Conservation (phyloP, 2,797 vertebrate genomes). For the Rousettus madagascariensis region DNA sequence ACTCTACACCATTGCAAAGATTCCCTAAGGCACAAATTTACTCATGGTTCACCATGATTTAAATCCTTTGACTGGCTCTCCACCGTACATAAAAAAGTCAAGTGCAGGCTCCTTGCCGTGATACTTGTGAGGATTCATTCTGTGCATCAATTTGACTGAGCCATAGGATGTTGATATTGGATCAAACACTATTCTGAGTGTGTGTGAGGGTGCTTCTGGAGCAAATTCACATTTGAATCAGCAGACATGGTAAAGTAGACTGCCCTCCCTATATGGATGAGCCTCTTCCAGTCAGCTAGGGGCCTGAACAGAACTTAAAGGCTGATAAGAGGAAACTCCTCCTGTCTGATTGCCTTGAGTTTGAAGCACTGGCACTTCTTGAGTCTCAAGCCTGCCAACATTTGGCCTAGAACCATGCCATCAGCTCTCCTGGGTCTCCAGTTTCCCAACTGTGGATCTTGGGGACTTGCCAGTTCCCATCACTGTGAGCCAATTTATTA, state of each 20-base stretch:
- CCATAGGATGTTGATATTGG: not conserved
- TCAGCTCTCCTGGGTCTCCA: not conserved
- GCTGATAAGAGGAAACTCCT: not conserved
- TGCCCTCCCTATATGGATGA: not conserved
- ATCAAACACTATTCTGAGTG: not conserved
- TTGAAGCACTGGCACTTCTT: not conserved
- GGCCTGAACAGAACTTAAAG: not conserved
- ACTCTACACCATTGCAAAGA: not conserved
- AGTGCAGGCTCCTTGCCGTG: not conserved
- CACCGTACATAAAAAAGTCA: not conserved
- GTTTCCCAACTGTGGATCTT: not conserved
- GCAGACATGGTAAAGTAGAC: not conserved
- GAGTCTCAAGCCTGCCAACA: not conserved
- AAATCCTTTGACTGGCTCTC: not conserved
- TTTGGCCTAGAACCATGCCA: not conserved
- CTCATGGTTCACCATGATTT: not conserved
- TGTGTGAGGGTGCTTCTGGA: not conserved
- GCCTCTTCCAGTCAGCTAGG: not conserved
- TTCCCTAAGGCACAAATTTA: not conserved
- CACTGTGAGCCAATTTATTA: not conserved
- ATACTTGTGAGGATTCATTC: not conserved
- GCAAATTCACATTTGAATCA: not conserved
- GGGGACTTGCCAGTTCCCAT: not conserved
- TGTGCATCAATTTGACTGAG: not conserved
- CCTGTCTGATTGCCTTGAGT: not conserved